Evolutionary conservation across 2,113 vertebrate genomes (phyloP).

Genomic region (Theropithecus gelada): DNA sequence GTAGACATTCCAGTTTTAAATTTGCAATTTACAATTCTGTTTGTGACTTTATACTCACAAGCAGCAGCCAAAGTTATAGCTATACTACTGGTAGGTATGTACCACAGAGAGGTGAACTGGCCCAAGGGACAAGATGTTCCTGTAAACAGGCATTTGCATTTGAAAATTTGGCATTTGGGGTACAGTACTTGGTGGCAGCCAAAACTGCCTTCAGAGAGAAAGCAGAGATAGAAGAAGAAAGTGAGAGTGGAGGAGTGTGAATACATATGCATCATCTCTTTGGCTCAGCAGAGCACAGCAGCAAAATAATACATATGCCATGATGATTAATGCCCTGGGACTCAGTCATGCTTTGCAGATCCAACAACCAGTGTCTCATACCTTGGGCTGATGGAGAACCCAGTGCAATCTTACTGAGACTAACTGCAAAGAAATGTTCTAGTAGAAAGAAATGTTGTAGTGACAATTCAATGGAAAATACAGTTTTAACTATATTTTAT

Average conservation of each 20-base stretch:
- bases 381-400: neutral
- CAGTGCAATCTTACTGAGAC: neutral
- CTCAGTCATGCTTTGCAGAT: neutral
- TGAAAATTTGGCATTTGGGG: constrained; percentile 1
- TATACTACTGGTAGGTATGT: neutral
- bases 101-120: neutral
- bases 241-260: constrained; percentile 30
- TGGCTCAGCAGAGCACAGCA: neutral
- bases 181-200: neutral
- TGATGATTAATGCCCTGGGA: constrained; percentile 2
- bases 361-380: neutral
- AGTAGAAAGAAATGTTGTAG: neutral
- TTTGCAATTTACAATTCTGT: neutral
- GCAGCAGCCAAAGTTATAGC: neutral
- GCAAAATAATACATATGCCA: neutral
- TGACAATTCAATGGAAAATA: neutral
- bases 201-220: constrained; percentile 49
- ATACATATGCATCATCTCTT: constrained; percentile 19
- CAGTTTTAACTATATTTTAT: neutral
- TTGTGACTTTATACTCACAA: neutral
- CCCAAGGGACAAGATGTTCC: neutral
- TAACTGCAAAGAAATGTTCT: neutral
- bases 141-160: neutral
- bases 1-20: neutral
- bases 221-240: neutral